phyloP scores from a whole-genome alignment of 1,140 invertebrate species.

The Linepithema humile region DNA sequence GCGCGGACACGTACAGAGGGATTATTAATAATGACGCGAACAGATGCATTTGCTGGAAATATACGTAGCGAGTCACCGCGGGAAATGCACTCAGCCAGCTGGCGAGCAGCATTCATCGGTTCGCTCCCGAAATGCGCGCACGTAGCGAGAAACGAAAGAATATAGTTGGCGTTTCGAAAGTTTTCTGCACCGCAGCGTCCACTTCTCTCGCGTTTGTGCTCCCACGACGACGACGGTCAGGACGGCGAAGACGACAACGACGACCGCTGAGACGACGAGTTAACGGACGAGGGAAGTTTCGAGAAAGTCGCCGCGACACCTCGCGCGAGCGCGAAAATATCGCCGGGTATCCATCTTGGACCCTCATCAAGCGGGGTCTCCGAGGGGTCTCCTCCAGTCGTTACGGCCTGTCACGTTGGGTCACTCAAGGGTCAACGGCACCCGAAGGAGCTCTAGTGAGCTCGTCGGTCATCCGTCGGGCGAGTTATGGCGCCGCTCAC shows the following conservation, averaged over 20 bases:
- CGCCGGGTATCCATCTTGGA: slow-evolving; percentile 79
- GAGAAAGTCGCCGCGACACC: slow-evolving; percentile 57
- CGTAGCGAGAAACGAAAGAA: slow-evolving; percentile 22
- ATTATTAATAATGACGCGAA: slow-evolving; percentile 41
- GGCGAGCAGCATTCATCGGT: not conserved
- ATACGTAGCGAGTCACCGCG: not conserved
- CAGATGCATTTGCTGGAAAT: slow-evolving; percentile 37
- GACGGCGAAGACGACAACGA: not conserved
- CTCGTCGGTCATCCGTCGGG: slow-evolving; percentile 73
- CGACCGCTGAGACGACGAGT: not conserved
- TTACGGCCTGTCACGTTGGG: slow-evolving; percentile 75
- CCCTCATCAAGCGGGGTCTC: slow-evolving; percentile 80
- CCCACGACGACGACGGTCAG: not conserved
- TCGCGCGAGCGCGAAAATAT: slow-evolving; percentile 75
- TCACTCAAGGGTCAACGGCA: slow-evolving; percentile 79
- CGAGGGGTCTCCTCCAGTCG: slow-evolving; percentile 75
- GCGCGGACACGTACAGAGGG: slow-evolving; percentile 12
- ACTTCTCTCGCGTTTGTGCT: slow-evolving; percentile 1
- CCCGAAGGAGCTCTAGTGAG: slow-evolving; percentile 73
- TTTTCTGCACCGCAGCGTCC: not conserved
- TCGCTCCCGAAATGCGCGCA: slow-evolving; percentile 22
- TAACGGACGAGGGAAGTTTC: slow-evolving; percentile 56
- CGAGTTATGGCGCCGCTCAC: slow-evolving; percentile 66
- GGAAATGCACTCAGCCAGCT: slow-evolving; percentile 22
- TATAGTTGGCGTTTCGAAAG: slow-evolving; percentile 14